Base-by-base conservation (phyloP, 2,797 vertebrate species). In the Alca torda region DNA sequence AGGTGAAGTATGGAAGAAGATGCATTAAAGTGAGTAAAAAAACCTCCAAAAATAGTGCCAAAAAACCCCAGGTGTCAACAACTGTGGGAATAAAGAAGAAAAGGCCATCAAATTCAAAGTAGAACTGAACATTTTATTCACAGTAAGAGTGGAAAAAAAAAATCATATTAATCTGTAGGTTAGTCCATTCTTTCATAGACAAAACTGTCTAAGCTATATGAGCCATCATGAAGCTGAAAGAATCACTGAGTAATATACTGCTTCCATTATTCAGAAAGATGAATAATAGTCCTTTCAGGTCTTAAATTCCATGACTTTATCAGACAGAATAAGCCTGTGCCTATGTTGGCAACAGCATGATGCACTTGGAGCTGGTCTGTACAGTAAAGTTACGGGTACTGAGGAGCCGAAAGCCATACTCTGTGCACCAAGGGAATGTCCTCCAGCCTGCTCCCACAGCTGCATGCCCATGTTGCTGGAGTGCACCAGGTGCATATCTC, bases 371-470 rank as follows among this genome's bases (percentile, higher is more conserved):
- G 45, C 0, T 1, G 5, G 35, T 35, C 31, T 54, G n/a, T 28
- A 35, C 9, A 35, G 56, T 13, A 41, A 18, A 53, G 41, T 6
- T 30, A n/a, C 3, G 11, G 53, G 39, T 23, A 51, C 11, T 35
- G 53, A 86, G 65, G 41, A 68, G 65, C 41, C 21, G 68, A 81
- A 26, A 56, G 17, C 20, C 33, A 41, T 3, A 7, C 8, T 31
- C 31, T 16, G 25, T 43, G 67, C 43, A 12, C 5, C 12, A 1
- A 4, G 0, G 4, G 8, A 16, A 9, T 6, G 33, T 25, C 53
- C 69, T 77, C 13, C 73, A 75, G 23, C 41, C 45, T 50, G 41
- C 19, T 28, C 64, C 68, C 3, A 0, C 0, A 3, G 28, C 45
- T 72, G n/a, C 39, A 33, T 4, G 37, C 3, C n/a, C 50, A 24